Conservation (phyloP, 2,888 invertebrate species). For the Aquatica leii region DNA sequence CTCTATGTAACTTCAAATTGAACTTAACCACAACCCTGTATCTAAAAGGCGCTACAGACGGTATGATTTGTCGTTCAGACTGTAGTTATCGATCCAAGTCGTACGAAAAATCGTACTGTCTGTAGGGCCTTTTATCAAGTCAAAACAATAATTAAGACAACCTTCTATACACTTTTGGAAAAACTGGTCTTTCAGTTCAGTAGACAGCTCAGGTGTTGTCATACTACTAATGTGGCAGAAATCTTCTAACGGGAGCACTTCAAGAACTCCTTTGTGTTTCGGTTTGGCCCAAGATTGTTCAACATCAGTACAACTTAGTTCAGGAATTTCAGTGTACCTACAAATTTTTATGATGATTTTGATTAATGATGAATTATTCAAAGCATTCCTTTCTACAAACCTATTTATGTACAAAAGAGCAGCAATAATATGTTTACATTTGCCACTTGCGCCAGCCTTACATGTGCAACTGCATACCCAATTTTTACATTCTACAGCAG, state of each 20-base stretch:
- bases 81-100: background rate
- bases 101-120: background rate
- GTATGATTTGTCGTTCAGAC: too few relatives aligned
- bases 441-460: conserved; percentile 1
- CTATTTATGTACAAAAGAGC: too few relatives aligned
- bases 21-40: background rate
- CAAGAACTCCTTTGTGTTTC: background rate
- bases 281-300: background rate
- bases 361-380: too few relatives aligned
- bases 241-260: background rate
- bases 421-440: background rate
- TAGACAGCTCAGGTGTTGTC: too few relatives aligned
- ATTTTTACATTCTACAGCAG: too few relatives aligned
- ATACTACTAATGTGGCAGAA: too few relatives aligned
- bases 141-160: background rate
- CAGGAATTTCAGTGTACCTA: too few relatives aligned
- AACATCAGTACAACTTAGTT: background rate
- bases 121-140: background rate
- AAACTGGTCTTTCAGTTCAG: too few relatives aligned
- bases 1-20: conserved; percentile 1
- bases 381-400: too few relatives aligned
- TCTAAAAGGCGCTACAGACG: too few relatives aligned
- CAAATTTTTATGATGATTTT: too few relatives aligned
- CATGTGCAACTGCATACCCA: background rate
- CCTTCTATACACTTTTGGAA: conserved; percentile 1